Evolutionary conservation across 2,113 vertebrate species (phyloP).

Genomic region (Anoura caudifer): DNA sequence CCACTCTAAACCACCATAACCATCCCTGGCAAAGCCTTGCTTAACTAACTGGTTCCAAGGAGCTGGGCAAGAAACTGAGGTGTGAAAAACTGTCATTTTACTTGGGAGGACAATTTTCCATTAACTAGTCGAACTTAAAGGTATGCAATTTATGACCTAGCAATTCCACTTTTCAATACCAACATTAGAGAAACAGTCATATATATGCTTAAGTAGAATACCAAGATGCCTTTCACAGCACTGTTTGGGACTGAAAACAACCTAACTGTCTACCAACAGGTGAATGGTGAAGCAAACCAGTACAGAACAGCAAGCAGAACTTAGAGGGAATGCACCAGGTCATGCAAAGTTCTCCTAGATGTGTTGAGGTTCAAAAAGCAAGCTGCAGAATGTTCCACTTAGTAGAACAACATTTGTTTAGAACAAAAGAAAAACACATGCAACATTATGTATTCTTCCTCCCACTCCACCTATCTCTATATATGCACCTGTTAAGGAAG

Average conservation of each 20-base stretch:
- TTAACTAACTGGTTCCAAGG: not conserved
- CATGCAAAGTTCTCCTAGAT: not conserved
- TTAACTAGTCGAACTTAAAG: not conserved
- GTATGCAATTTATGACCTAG: not conserved
- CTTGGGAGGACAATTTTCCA: not conserved
- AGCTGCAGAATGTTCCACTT: not conserved
- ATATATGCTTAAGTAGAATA: not conserved
- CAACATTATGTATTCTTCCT: not conserved
- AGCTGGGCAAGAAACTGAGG: not conserved
- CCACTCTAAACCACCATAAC: not conserved
- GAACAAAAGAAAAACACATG: not conserved
- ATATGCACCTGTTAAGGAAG: not conserved
- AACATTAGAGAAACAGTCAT: not conserved
- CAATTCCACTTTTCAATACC: not conserved
- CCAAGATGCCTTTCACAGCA: not conserved
- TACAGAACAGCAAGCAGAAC: not conserved
- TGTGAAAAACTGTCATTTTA: constrained; percentile 6
- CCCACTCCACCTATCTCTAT: too few relatives aligned
- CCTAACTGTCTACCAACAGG: not conserved
- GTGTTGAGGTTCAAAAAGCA: not conserved
- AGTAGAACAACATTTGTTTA: not conserved
- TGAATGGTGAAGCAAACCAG: not conserved
- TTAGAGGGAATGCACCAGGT: not conserved
- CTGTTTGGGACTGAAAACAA: not conserved
- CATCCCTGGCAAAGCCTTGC: not conserved